Base-by-base conservation (phyloP, 92 coral and sea anemone species). In the Anthopleura xanthogrammica region DNA sequence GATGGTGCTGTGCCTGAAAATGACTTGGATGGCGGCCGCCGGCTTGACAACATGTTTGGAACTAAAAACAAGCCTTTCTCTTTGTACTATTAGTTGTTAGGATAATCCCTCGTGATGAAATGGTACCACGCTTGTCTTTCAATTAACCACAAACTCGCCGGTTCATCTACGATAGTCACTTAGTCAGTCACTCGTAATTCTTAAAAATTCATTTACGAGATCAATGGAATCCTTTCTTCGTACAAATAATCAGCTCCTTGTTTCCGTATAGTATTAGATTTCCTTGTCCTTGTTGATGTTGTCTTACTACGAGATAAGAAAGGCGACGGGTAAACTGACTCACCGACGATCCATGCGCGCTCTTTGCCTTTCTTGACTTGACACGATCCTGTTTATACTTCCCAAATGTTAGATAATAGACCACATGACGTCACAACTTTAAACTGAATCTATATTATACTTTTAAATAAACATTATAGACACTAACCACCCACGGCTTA, bases 1-100 rank as follows among this genome's bases (percentile, higher is more conserved):
- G 98, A 87, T 16, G 95, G 87, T 41, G 86, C 74, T 60, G 93
- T 81, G 50, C 92, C 95, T 16, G 90, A 87, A 57, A 94, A 91
- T 16, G 98, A 89, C 79, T 94, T 88, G 39, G 94, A 85, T 29
- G 84, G 41, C 23, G 85, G 83, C 17, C 88, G 79, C 13, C 91
- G 93, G 66, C 78, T 20, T 60, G 83, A 65, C 46, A 85, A 11
- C 88, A 85, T 85, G 57, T 85, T 46, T 8, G 77, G 4, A 10
- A 52, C 70, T 24, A 52, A 46, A 40, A 12, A 54, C 0, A 36
- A 64, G 42, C 60, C 56, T 40, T 4, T 23, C 54, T 76, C 57
- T 46, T 8, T 42, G 56, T 42, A 16, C 10, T 72, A 55, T 43
- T 70, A n/a, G 43, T 66, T 66, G 64, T 55, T 64, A 76, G 77